Evolutionary conservation across 2,113 vertebrate genomes (phyloP).

Genomic region (Grammomys surdaster): DNA sequence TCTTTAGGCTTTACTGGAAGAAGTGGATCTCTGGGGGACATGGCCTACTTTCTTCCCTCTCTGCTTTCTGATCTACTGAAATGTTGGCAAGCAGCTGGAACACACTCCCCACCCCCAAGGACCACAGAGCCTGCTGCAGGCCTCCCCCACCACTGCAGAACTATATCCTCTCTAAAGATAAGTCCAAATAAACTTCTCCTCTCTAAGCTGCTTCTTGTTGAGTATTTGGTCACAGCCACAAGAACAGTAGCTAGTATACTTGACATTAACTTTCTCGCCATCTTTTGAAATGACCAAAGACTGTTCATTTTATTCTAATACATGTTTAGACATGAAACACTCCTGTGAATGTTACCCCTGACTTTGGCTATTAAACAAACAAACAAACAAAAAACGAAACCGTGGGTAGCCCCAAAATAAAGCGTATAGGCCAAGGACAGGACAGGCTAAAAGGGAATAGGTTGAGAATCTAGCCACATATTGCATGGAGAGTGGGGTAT

Average conservation of each 20-base stretch:
- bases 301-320: background rate
- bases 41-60: background rate
- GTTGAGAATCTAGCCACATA: fast-evolving
- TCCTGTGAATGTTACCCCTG: background rate
- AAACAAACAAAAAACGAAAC: background rate
- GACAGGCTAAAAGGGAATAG: background rate
- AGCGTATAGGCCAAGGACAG: background rate
- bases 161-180: background rate
- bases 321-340: background rate
- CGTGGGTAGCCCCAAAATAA: background rate
- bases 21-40: background rate
- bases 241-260: background rate
- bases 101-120: too few species aligned
- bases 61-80: background rate
- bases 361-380: background rate
- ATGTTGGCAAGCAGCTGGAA: background rate
- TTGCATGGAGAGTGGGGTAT: fast-evolving
- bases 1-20: background rate
- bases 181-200: background rate
- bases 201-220: background rate
- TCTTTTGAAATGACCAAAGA: background rate
- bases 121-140: background rate
- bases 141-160: background rate
- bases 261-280: background rate
- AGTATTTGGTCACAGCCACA: background rate